Evolutionary conservation across 2,113 vertebrate species (phyloP).

Genomic region (Numida meleagris): DNA sequence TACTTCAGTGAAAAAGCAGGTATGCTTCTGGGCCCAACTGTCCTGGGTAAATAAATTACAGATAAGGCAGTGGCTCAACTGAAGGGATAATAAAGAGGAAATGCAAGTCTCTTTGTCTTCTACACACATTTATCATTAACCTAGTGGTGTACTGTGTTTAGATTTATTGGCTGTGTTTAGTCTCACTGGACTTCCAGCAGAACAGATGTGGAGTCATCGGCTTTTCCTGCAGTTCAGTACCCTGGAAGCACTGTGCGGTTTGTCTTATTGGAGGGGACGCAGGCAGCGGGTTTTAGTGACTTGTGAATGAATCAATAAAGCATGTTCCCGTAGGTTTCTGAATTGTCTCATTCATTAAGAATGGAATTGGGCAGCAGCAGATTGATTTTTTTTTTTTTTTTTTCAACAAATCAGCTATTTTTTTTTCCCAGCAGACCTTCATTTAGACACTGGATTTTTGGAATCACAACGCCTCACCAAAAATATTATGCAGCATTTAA

Average conservation of each 20-base stretch:
- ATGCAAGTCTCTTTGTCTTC: conserved; percentile 22
- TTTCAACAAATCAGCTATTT: neutral
- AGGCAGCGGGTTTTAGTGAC: conserved; percentile 30
- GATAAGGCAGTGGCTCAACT: neutral
- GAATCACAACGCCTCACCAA: neutral
- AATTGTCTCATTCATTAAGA: conserved; percentile 44
- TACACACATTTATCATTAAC: conserved; percentile 37
- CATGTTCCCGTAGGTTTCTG: conserved; percentile 46
- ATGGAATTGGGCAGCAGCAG: conserved; percentile 11
- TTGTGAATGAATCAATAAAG: conserved; percentile 59
- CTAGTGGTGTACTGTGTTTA: neutral
- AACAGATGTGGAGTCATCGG: neutral
- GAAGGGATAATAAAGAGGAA: conserved; percentile 34
- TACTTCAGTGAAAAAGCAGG: neutral
- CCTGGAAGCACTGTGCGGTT: neutral
- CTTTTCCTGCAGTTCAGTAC: neutral
- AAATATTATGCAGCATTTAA: neutral
- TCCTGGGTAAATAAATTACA: conserved; percentile 27
- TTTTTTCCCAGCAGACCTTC: neutral
- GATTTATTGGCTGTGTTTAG: conserved; percentile 14
- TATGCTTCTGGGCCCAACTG: neutral
- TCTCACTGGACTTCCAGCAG: conserved; percentile 43
- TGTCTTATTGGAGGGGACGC: neutral
- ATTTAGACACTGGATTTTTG: neutral
- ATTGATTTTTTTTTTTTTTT: conserved; percentile 3